Conservation (phyloP, 2,888 invertebrate species). For the Trissolcus japonicus region DNA sequence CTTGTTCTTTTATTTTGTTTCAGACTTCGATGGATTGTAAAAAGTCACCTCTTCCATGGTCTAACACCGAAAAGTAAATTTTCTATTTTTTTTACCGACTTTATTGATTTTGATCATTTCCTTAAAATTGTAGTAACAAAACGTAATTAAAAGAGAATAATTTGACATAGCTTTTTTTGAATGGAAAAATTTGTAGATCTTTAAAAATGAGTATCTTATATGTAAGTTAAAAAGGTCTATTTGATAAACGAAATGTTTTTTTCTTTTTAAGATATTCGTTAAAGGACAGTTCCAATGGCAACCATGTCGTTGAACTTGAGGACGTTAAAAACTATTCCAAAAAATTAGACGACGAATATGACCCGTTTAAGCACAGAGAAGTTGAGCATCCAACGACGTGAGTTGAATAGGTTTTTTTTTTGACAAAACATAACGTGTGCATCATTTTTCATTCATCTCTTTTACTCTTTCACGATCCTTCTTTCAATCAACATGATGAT, state of each 20-base stretch:
- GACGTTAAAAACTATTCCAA: slow-evolving; percentile 71
- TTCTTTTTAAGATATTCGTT: slow-evolving; percentile 59
- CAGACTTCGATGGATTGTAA: slow-evolving; percentile 64
- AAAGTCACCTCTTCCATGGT: slow-evolving; percentile 54
- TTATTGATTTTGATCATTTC: neutral
- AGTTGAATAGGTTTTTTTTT: slow-evolving; percentile 72
- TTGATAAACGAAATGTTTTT: too few relatives aligned
- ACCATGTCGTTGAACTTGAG: slow-evolving; percentile 77
- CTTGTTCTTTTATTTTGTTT: slow-evolving; percentile 46
- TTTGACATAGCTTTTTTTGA: neutral
- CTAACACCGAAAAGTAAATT: slow-evolving; percentile 42
- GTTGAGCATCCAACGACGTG: slow-evolving; percentile 86
- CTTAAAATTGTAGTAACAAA: neutral
- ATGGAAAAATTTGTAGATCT: too few relatives aligned
- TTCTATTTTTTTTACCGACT: neutral
- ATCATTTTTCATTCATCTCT: too few relatives aligned
- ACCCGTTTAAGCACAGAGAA: slow-evolving; percentile 82
- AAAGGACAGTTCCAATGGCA: slow-evolving; percentile 63
- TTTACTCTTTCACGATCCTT: too few relatives aligned
- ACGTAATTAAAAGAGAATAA: neutral
- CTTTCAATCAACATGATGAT: too few relatives aligned
- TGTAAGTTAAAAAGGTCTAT: too few relatives aligned
- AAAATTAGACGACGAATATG: slow-evolving; percentile 79
- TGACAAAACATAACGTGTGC: too few relatives aligned
- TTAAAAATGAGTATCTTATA: too few relatives aligned